Evolutionary conservation across 2,797 vertebrate species (phyloP).

Genomic region (Buceros bicornis): DNA sequence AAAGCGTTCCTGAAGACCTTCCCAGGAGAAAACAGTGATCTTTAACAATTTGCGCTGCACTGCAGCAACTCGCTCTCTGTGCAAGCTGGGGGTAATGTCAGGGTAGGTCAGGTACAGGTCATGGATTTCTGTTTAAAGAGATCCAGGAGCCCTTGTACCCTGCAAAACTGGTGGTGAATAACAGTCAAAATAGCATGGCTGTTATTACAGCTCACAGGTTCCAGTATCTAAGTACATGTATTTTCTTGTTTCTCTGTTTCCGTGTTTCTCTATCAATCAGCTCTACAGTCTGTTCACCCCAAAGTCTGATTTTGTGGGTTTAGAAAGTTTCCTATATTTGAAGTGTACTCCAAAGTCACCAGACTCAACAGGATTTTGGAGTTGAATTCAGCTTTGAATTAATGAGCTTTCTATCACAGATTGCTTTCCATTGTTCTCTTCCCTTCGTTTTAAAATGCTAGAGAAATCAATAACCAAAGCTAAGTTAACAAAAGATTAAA

Average conservation of each 20-base stretch:
- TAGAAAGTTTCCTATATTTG: not conserved
- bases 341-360: not conserved
- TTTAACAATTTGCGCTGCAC: constrained; percentile 20
- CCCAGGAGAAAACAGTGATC: not conserved
- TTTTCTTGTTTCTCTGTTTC: not conserved
- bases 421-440: not conserved
- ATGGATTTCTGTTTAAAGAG: not conserved
- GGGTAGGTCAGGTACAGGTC: constrained; percentile 50
- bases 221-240: not conserved
- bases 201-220: not conserved
- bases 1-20: not conserved
- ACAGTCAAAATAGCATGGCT: not conserved
- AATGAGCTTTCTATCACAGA: not conserved
- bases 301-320: not conserved
- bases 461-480: not conserved
- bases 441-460: not conserved
- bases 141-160: not conserved
- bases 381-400: not conserved
- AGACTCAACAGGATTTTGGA: not conserved
- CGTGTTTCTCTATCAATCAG: not conserved
- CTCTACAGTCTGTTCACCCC: not conserved
- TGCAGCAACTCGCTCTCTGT: not conserved
- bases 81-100: not conserved
- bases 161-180: not conserved
- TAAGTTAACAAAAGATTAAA: not conserved